Evolutionary conservation across 37 sponge, comb jelly and placozoan genomes (phyloP).

Genomic region (Lycopodina hypogea): DNA sequence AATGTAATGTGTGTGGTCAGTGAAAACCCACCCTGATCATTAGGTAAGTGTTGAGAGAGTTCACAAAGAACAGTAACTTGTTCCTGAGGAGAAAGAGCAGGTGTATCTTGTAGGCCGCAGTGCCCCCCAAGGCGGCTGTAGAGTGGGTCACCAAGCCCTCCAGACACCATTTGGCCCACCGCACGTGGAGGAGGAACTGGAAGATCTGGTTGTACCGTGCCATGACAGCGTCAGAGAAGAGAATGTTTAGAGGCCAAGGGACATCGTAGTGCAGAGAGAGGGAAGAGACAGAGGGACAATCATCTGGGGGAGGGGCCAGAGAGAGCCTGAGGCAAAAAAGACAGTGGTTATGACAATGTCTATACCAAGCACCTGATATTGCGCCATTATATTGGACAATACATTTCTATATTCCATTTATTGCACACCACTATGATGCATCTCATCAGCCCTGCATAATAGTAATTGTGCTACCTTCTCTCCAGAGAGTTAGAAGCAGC

Average conservation of each 20-base stretch:
- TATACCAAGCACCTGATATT: too few relatives aligned
- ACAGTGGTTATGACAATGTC: background rate
- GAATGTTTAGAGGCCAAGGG: constrained; percentile 53
- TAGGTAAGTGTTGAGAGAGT: constrained; percentile 54
- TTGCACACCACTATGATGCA: too few relatives aligned
- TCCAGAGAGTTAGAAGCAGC: constrained; percentile 8
- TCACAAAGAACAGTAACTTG: constrained; percentile 59
- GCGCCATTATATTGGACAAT: too few relatives aligned
- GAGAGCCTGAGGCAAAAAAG: background rate
- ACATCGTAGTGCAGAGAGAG: constrained; percentile 28
- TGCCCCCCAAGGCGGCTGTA: background rate
- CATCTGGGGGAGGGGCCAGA: constrained; percentile 1
- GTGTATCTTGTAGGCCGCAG: constrained; percentile 17
- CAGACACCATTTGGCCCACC: constrained; percentile 72
- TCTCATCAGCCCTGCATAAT: too few relatives aligned
- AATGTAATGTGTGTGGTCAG: too few relatives aligned
- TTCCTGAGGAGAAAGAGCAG: constrained; percentile 39
- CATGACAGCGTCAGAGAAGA: constrained; percentile 40
- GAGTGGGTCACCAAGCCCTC: constrained; percentile 8
- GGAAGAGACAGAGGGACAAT: constrained; percentile 10
- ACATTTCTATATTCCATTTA: too few relatives aligned
- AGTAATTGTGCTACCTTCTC: constrained; percentile 12
- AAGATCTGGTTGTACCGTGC: constrained; percentile 47
- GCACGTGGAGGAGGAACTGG: constrained; percentile 49
- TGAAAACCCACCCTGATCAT: constrained; percentile 50